Conservation (phyloP, 1,140 invertebrate species). For the Chionoecetes opilio region DNA sequence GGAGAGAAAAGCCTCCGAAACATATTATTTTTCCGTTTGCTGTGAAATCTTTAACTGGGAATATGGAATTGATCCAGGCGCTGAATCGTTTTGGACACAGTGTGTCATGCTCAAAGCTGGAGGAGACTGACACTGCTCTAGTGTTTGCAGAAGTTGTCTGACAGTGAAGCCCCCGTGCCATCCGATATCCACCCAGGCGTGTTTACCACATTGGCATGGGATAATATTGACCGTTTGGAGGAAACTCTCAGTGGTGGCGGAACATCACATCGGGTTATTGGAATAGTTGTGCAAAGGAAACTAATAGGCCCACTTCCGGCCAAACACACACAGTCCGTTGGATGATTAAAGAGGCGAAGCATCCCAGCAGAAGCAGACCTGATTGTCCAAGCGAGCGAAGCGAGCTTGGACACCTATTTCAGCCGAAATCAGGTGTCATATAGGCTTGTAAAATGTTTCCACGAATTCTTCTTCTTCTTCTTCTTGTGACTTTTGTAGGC, state of each 20-base stretch:
- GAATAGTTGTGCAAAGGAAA: neutral
- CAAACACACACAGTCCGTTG: neutral
- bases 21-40: slow-evolving; percentile 63
- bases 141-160: slow-evolving; percentile 18
- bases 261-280: slow-evolving; percentile 54
- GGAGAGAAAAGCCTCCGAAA: slow-evolving; percentile 52
- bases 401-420: too few relatives aligned
- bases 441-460: too few relatives aligned
- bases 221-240: neutral
- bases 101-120: slow-evolving; percentile 34
- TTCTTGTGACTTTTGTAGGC: too few relatives aligned
- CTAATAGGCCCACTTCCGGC: neutral
- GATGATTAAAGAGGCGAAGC: slow-evolving; percentile 32
- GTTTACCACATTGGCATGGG: slow-evolving; percentile 33
- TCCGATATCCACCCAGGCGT: neutral
- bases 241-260: neutral
- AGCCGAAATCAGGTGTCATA: too few relatives aligned
- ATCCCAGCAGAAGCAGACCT: slow-evolving; percentile 35
- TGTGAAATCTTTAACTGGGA: slow-evolving; percentile 63
- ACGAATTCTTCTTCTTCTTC: too few relatives aligned
- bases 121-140: slow-evolving; percentile 46
- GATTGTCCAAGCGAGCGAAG: too few relatives aligned
- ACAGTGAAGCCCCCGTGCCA: neutral
- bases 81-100: slow-evolving; percentile 43
- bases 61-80: slow-evolving; percentile 53